phyloP scores from a whole-genome alignment of 2,888 invertebrate genomes.

The Chymomyza caudatula region DNA sequence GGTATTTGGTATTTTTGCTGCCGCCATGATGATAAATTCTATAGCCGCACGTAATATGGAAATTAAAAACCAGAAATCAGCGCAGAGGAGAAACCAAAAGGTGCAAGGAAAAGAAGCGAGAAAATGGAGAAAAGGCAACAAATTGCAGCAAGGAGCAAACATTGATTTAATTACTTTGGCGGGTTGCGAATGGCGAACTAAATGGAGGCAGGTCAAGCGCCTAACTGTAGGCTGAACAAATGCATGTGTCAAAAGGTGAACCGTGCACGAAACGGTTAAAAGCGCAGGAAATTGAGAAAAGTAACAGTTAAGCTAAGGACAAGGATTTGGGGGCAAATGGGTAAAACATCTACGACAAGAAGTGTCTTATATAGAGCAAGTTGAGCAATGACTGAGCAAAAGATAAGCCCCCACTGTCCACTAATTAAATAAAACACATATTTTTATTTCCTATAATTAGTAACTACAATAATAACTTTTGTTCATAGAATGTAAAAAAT shows the following conservation, averaged over 20 bases:
- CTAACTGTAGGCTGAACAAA: not conserved
- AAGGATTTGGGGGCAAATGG: too few relatives aligned
- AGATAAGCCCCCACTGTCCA: too few relatives aligned
- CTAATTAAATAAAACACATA: too few relatives aligned
- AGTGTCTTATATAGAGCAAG: too few relatives aligned
- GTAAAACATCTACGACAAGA: too few relatives aligned
- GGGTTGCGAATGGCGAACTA: not conserved
- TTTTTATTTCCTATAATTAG: too few relatives aligned
- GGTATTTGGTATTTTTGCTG: not conserved
- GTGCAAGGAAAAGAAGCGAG: not conserved
- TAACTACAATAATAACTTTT: too few relatives aligned
- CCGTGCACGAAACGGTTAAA: too few relatives aligned
- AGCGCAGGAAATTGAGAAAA: not conserved
- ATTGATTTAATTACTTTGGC: constrained; percentile 52
- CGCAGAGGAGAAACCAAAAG: not conserved
- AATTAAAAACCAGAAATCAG: constrained; percentile 50
- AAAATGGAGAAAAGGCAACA: constrained; percentile 5
- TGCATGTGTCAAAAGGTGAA: not conserved
- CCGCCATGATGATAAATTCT: constrained; percentile 63
- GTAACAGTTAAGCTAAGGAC: constrained; percentile 6
- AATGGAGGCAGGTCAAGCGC: too few relatives aligned
- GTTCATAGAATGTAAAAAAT: too few relatives aligned
- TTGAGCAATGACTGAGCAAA: too few relatives aligned
- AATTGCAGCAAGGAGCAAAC: constrained; percentile 14
- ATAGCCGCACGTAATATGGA: constrained; percentile 70